Percentiles rank a stretch among this genome's conserved stretches.
Evolutionary conservation across 2,797 vertebrate genomes (phyloP).

Genomic region (Oophaga sylvatica): DNA sequence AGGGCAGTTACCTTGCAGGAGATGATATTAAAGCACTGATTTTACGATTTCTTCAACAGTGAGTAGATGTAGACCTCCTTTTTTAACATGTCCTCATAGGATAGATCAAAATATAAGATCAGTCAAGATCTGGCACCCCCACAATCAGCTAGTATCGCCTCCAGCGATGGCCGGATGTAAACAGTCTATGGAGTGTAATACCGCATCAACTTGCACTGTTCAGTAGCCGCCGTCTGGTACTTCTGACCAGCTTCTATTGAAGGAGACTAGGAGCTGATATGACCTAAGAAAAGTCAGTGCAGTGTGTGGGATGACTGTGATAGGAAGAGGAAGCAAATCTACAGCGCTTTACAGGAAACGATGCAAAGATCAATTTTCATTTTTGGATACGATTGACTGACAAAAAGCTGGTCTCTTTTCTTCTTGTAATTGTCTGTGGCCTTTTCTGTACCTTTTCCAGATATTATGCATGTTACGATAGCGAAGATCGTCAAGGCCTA

Average conservation of each 20-base stretch:
- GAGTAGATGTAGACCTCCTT: constrained; percentile 67
- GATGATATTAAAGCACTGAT: constrained; percentile 85
- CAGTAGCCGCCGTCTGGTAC: too few species aligned
- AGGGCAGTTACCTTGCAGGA: constrained; percentile 89
- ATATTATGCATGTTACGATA: constrained; percentile 88
- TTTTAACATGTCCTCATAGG: background rate
- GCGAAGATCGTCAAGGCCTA: constrained; percentile 84
- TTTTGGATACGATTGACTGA: background rate
- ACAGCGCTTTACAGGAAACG: too few species aligned
- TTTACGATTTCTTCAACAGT: constrained; percentile 88
- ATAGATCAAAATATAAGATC: too few species aligned
- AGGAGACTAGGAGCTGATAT: background rate
- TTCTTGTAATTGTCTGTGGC: background rate
- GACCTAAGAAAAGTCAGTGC: background rate
- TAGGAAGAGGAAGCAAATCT: too few species aligned
- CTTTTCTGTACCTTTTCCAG: constrained; percentile 59
- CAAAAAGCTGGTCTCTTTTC: too few species aligned
- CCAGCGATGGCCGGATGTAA: too few species aligned
- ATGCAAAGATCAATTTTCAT: background rate
- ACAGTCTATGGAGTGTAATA: too few species aligned
- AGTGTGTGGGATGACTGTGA: background rate
- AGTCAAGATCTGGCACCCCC: too few species aligned
- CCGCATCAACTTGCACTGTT: too few species aligned
- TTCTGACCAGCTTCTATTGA: too few species aligned
- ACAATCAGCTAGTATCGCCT: too few species aligned